Conservation (phyloP, 2,113 vertebrate genomes). For the Dermatemys mawii region DNA sequence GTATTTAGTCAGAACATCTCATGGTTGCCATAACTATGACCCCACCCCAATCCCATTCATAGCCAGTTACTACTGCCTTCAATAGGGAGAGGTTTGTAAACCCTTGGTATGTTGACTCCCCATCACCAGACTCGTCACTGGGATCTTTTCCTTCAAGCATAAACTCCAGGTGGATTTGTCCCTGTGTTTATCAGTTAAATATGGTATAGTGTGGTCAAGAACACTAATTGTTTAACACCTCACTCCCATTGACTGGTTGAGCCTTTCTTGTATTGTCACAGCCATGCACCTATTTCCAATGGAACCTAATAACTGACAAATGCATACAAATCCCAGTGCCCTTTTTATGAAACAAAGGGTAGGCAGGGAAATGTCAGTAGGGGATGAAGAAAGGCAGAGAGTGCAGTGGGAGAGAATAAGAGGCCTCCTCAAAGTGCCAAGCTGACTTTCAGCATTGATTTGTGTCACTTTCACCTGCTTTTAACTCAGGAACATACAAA, state of each 20-base stretch:
- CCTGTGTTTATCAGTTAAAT: neutral
- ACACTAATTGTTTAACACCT: neutral
- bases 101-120: neutral
- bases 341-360: too few species aligned
- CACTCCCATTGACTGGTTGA: neutral
- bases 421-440: neutral
- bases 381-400: neutral
- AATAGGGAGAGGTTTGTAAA: too few species aligned
- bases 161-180: neutral
- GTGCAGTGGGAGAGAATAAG: neutral
- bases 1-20: neutral
- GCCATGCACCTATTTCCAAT: neutral
- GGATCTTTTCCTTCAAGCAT: neutral
- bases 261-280: neutral
- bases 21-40: neutral
- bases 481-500: neutral
- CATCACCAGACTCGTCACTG: neutral
- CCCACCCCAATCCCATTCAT: fast-evolving
- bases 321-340: neutral
- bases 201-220: neutral
- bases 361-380: too few species aligned
- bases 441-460: neutral
- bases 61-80: neutral
- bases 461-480: neutral
- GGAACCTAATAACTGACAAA: neutral